Conservation (phyloP, 2,797 vertebrate genomes). For the Malacoraja senta region DNA sequence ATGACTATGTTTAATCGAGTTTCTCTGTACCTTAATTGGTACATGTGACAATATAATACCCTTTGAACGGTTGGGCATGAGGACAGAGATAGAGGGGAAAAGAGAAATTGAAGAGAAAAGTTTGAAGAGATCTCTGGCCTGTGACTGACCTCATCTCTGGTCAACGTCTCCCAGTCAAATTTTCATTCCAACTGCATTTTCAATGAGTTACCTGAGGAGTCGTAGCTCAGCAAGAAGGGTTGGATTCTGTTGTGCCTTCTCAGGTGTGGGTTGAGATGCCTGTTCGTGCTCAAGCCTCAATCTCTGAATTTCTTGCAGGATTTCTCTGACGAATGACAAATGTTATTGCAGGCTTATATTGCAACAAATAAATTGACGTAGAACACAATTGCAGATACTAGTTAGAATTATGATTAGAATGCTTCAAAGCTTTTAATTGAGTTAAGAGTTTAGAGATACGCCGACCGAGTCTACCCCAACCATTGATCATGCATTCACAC, state of each 20-base stretch:
- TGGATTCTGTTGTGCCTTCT: slow-evolving; percentile 89
- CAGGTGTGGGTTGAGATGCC: slow-evolving; percentile 83
- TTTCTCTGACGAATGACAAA: slow-evolving; percentile 64
- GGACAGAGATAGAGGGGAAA: not conserved
- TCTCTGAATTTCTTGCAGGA: slow-evolving; percentile 95
- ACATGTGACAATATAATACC: too few species aligned
- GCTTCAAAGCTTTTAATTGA: not conserved
- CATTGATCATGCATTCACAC: too few species aligned
- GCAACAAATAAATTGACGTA: not conserved
- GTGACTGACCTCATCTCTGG: not conserved
- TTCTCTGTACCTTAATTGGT: too few species aligned
- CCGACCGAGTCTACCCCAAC: too few species aligned
- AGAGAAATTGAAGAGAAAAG: not conserved
- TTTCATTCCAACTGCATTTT: not conserved
- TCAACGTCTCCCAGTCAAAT: not conserved
- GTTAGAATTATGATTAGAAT: not conserved
- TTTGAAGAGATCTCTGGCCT: not conserved
- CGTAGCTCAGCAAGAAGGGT: slow-evolving; percentile 88
- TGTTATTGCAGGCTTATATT: not conserved
- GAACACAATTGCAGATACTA: not conserved
- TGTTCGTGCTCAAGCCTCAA: slow-evolving; percentile 90
- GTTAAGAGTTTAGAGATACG: too few species aligned
- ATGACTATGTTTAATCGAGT: too few species aligned
- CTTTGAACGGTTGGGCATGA: not conserved
- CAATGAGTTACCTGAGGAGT: slow-evolving; percentile 74